Evolutionary conservation across 2,113 vertebrate species (phyloP), one percentile per base, ranked within the genome.

Genomic region (Vulpes lagopus): DNA sequence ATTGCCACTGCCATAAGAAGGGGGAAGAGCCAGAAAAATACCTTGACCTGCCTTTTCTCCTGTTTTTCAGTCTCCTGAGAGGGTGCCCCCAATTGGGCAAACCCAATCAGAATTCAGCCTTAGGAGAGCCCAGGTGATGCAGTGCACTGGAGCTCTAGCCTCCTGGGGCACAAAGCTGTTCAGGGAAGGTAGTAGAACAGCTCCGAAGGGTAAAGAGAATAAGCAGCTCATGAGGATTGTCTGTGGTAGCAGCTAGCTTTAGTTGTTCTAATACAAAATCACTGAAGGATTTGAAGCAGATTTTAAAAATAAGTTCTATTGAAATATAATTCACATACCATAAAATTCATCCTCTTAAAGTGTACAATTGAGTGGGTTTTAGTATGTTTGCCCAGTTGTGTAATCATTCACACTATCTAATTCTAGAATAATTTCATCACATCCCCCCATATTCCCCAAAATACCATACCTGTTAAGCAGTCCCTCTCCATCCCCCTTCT

Each of bases 221-320:
- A 38, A 85, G 38, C 8, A 86, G 55, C 57, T 96, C 62, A 49
- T 1, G 6, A 60, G 35, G 43, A 91, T 35, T 86, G 30, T 65
- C 67, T 89, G n/a, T 73, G 67, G 62, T 76, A 43, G 79, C 80
- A 96, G 83, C 51, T 81, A 84, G 43, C 32, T 88, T 78, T 97
- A 82, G 67, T 86, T 19, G 23, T 2, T 2, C 43, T 67, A 64
- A 81, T 69, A 60, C 4, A 38, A 87, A 76, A 87, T 89, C 30
- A 86, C 19, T 62, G 64, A 92, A 30, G 35, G 71, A 93, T 85
- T 76, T 97, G 59, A 81, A 90, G 16, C 12, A 84, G 53, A 27
- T 69, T 88, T 94, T 43, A 17, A 67, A 91, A 95, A 79, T 64
- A 57, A 78, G 22, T 65, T 91, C 60, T 91, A 89, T 35, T 73